Percentiles rank a stretch among this genome's conserved stretches.
Evolutionary conservation across 1,140 invertebrate genomes (phyloP).

Genomic region (Gryon sp.): DNA sequence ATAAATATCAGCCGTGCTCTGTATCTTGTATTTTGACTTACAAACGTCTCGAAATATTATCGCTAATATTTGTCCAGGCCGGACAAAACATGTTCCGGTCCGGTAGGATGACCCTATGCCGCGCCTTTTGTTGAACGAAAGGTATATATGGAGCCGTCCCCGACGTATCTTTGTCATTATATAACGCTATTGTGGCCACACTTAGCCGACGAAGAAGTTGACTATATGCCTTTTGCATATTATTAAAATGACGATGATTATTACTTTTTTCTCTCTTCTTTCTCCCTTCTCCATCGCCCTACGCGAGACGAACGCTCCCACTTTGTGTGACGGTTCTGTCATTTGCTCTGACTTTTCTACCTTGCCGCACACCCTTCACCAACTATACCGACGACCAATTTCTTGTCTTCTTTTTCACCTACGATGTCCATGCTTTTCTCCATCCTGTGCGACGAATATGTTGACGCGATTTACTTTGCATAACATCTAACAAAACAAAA

Average conservation of each 20-base stretch:
- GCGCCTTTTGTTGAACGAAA: conserved; percentile 80
- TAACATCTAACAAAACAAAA: conserved; percentile 17
- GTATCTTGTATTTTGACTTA: conserved; percentile 70
- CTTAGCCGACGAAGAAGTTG: conserved; percentile 77
- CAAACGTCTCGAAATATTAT: conserved; percentile 70
- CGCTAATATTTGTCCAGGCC: conserved; percentile 72
- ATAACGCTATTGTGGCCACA: conserved; percentile 80
- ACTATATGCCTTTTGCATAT: conserved; percentile 76
- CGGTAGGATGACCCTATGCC: conserved; percentile 80
- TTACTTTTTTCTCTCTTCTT: conserved; percentile 79
- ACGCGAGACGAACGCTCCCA: conserved; percentile 59
- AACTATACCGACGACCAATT: conserved; percentile 38
- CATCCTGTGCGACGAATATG: conserved; percentile 10
- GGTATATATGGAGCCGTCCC: conserved; percentile 73
- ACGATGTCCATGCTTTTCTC: conserved; percentile 28
- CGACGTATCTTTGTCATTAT: conserved; percentile 79
- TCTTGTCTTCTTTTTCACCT: conserved; percentile 38
- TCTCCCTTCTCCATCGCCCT: conserved; percentile 54
- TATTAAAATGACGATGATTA: conserved; percentile 81
- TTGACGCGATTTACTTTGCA: conserved; percentile 24
- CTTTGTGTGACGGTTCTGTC: conserved; percentile 43
- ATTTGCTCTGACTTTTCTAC: conserved; percentile 57
- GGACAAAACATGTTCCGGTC: conserved; percentile 80
- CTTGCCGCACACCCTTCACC: conserved; percentile 15
- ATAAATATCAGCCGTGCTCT: conserved; percentile 45